Percentiles rank a stretch among this genome's conserved stretches.
phyloP scores from a whole-genome alignment of 2,888 invertebrate genomes.

The Drosophila pseudotalamancana region DNA sequence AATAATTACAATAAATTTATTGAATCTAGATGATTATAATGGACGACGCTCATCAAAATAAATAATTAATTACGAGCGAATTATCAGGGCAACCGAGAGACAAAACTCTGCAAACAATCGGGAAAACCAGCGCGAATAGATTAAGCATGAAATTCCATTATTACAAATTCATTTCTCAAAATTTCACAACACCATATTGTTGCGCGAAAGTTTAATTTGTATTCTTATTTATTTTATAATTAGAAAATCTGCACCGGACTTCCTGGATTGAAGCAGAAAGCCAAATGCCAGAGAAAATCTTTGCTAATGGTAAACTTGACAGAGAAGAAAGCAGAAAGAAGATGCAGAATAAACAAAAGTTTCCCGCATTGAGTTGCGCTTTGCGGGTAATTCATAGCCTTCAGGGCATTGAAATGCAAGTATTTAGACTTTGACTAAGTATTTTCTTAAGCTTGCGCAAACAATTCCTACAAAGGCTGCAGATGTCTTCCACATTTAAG shows the following conservation, averaged over 20 bases:
- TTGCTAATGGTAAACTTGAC: neutral
- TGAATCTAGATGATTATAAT: neutral
- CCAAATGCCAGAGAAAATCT: constrained; percentile 1
- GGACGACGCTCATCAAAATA: neutral
- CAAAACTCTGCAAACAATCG: neutral
- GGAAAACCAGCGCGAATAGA: neutral
- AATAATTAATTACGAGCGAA: neutral
- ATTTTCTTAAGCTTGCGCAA: neutral
- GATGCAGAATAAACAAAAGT: neutral
- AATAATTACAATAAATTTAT: neutral
- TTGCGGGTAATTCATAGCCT: neutral
- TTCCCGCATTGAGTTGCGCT: neutral
- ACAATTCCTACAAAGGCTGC: neutral
- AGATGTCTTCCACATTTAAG: too few relatives aligned
- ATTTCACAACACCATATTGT: neutral
- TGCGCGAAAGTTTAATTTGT: neutral
- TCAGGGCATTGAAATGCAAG: neutral
- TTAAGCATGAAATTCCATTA: neutral
- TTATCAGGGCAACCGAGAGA: neutral
- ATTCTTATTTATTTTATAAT: neutral
- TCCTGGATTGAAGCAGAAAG: too few relatives aligned
- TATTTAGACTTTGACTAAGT: neutral
- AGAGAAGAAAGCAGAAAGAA: neutral
- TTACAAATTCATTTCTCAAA: neutral
- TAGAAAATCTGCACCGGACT: neutral